Evolutionary conservation across 2,797 vertebrate species (phyloP).

Genomic region (Alectoris magna): DNA sequence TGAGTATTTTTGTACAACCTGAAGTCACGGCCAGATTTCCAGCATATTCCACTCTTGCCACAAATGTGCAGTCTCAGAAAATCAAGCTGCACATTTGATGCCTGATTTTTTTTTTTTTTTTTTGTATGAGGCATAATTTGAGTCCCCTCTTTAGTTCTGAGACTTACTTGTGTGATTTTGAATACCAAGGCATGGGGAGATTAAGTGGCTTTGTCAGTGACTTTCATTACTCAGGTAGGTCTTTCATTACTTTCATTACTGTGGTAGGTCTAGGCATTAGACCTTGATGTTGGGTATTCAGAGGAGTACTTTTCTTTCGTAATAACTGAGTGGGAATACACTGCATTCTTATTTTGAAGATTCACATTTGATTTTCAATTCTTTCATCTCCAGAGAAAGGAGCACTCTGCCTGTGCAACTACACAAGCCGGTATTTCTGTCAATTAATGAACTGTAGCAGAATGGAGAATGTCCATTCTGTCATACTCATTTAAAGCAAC

Average conservation of each 20-base stretch:
- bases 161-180: constrained; percentile 39
- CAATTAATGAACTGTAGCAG: constrained; percentile 22
- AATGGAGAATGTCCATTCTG: constrained; percentile 36
- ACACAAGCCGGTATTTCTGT: background rate
- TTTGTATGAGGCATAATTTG: background rate
- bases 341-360: constrained; percentile 64
- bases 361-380: constrained; percentile 68
- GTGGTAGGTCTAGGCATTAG: constrained; percentile 53
- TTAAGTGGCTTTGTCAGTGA: constrained; percentile 67
- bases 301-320: constrained; percentile 49
- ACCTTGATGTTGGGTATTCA: constrained; percentile 57
- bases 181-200: constrained; percentile 28
- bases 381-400: constrained; percentile 58
- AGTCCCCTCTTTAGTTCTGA: constrained; percentile 8
- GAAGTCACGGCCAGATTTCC: background rate
- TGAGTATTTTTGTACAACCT: background rate
- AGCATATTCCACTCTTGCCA: accelerated
- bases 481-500: constrained; percentile 3
- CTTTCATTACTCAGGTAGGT: constrained; percentile 42
- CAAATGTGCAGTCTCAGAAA: background rate
- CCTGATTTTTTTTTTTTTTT: background rate
- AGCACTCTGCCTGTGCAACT: constrained; percentile 26
- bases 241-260: constrained; percentile 61
- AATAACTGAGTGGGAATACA: constrained; percentile 57
- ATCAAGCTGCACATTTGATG: background rate